phyloP scores from a whole-genome alignment of 1,140 invertebrate genomes.

The Antheraea mylitta region DNA sequence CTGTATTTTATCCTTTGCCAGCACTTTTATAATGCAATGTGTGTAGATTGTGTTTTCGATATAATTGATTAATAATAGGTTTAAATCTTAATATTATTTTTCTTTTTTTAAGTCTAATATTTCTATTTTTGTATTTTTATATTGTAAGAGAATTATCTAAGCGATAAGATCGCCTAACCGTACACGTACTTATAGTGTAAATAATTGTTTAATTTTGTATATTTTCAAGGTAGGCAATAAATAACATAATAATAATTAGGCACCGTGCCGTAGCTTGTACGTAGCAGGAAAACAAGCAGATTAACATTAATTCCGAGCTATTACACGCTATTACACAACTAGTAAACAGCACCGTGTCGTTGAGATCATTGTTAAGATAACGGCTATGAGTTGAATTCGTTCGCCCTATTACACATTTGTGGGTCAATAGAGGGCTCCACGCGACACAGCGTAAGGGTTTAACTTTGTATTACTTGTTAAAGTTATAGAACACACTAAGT shows the following conservation, averaged over 20 bases:
- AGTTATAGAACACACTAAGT: neutral
- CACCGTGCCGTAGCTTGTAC: slow-evolving; percentile 14
- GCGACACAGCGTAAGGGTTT: neutral
- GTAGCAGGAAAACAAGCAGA: slow-evolving; percentile 19
- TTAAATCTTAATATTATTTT: no score
- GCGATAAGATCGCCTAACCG: no score
- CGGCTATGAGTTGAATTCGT: slow-evolving; percentile 29
- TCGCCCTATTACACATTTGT: slow-evolving; percentile 18
- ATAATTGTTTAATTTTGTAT: no score
- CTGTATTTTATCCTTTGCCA: no score
- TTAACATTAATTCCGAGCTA: slow-evolving; percentile 23
- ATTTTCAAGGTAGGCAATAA: neutral
- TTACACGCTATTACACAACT: slow-evolving; percentile 42
- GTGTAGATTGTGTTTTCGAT: no score
- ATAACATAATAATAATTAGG: neutral
- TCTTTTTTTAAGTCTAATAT: no score
- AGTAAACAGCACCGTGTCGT: slow-evolving; percentile 36
- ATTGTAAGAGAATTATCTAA: no score
- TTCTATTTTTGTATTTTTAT: no score
- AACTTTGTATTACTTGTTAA: neutral
- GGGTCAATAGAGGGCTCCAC: slow-evolving; percentile 16
- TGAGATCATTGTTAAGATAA: slow-evolving; percentile 45
- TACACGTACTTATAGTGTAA: no score
- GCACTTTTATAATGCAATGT: no score
- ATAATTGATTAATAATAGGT: no score